Evolutionary conservation across 2,113 vertebrate species (phyloP).

Genomic region (Empidonax traillii): DNA sequence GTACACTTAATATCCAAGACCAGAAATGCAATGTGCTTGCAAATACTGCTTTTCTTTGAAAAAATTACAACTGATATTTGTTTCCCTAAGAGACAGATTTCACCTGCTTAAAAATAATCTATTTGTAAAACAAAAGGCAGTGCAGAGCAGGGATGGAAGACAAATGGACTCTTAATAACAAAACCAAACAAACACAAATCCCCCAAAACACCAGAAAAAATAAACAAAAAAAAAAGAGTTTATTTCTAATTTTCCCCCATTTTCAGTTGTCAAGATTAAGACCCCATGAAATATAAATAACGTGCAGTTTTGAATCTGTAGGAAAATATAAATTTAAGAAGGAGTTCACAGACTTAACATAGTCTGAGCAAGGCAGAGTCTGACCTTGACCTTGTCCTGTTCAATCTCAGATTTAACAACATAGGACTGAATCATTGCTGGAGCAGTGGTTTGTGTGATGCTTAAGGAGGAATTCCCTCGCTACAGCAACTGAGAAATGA

Average conservation of each 20-base stretch:
- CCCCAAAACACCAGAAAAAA: neutral
- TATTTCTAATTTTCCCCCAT: neutral
- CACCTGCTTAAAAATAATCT: neutral
- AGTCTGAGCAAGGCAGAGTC: neutral
- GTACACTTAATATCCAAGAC: neutral
- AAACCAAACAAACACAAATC: neutral
- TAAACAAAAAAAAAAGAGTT: neutral
- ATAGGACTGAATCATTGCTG: neutral
- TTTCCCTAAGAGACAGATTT: neutral
- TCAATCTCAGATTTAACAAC: neutral
- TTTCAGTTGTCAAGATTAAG: neutral
- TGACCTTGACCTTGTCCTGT: neutral
- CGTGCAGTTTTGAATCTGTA: neutral
- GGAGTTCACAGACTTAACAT: neutral
- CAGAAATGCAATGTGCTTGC: neutral
- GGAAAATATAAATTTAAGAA: neutral
- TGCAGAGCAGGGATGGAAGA: neutral
- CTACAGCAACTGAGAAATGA: neutral
- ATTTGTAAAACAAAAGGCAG: neutral
- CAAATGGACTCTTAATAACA: neutral
- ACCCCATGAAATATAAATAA: neutral
- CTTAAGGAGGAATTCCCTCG: neutral
- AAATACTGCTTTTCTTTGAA: neutral
- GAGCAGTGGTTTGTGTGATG: neutral
- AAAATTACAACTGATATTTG: neutral